Percentiles rank a stretch among this genome's conserved stretches.
These are phyloP conservation scores for Eucidaris tribuloides DNA, from an alignment of 35 echinoderm and acorn worm species.

Conservation along the genomic window DNA sequence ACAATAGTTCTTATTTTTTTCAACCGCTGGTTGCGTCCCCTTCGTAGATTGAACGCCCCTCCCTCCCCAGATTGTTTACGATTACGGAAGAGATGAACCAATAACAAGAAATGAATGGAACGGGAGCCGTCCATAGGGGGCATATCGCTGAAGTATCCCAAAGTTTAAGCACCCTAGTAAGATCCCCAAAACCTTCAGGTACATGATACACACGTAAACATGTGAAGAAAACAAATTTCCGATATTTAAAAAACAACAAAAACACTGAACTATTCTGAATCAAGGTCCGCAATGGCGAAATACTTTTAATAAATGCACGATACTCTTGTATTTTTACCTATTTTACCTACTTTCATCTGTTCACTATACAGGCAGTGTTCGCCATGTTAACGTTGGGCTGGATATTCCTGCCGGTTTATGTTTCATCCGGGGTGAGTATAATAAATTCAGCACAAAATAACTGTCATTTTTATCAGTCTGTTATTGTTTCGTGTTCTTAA, in stretches of 20 bases:
- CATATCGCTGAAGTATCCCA: too few relatives aligned
- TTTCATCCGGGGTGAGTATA: slow-evolving; percentile 74
- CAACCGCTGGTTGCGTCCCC: too few relatives aligned
- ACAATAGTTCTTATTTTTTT: too few relatives aligned
- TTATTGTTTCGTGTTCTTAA: not conserved
- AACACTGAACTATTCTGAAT: not conserved
- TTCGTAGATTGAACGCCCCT: too few relatives aligned
- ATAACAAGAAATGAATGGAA: too few relatives aligned
- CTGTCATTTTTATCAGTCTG: not conserved
- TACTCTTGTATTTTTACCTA: not conserved
- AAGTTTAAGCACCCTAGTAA: not conserved
- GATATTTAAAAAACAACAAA: not conserved
- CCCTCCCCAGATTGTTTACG: too few relatives aligned
- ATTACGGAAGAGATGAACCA: too few relatives aligned
- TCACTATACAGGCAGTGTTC: slow-evolving; percentile 53
- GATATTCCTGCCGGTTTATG: slow-evolving; percentile 85
- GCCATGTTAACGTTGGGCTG: slow-evolving; percentile 58
- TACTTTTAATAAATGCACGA: not conserved
- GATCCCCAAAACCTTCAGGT: not conserved
- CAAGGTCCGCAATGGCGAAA: not conserved
- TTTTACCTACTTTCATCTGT: not conserved
- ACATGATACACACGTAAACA: not conserved
- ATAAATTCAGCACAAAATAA: not conserved
- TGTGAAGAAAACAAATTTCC: not conserved
- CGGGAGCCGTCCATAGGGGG: too few relatives aligned